Percentiles rank a stretch among this genome's conserved stretches.
Evolutionary conservation across 2,888 invertebrate genomes (phyloP).

Genomic region (Mythimna loreyi): DNA sequence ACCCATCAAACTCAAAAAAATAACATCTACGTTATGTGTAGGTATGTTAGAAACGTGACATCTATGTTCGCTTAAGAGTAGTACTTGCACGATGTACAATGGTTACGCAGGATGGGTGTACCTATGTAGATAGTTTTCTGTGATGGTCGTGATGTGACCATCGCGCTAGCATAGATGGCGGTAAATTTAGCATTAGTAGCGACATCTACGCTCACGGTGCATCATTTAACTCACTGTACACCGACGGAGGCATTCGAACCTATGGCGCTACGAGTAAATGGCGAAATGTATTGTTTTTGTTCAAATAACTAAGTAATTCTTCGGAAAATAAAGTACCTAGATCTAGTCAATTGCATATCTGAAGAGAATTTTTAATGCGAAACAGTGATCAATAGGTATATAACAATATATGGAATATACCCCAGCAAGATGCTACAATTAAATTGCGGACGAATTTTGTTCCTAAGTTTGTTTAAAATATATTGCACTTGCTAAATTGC

Average conservation of each 20-base stretch:
- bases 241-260: background rate
- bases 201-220: background rate
- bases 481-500: no score
- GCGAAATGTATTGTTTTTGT: background rate
- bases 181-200: background rate
- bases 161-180: conserved; percentile 21
- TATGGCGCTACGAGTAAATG: background rate
- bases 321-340: background rate
- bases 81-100: background rate
- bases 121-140: background rate
- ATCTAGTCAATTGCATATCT: no score
- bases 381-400: no score
- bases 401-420: no score
- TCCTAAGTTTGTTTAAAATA: no score
- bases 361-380: no score
- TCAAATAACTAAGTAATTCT: background rate
- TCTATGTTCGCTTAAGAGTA: conserved; percentile 12
- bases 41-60: conserved; percentile 9
- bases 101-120: background rate
- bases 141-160: no score
- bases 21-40: no score
- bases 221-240: background rate
- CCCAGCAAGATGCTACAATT: no score
- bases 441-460: no score
- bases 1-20: no score